Base-by-base conservation (phyloP, 2,797 vertebrate genomes). In the Apogon talboti region DNA sequence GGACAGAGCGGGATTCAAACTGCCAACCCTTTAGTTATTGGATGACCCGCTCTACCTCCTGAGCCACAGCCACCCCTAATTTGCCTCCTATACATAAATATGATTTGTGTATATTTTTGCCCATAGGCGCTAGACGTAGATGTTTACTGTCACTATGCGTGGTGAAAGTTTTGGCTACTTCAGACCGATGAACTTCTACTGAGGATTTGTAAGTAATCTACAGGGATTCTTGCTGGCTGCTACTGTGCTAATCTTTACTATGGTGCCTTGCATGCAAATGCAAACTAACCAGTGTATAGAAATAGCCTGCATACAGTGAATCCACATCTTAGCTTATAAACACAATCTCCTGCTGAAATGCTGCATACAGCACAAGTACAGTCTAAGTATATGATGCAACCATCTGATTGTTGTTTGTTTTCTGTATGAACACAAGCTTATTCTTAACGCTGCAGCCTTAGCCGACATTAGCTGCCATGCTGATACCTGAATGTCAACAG, bases 401-500 rank as follows among this genome's bases (percentile, higher is more conserved):
- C 46, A 65, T 81, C 66, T 50, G 51, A 71, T 66, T 71, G 37
- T 63, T 72, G 57, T 62, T 56, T 62, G 72, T 76, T 69, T 68
- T 58, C 82, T 82, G 71, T 74, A 62, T 66, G 60, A 72, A 84
- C 79, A 74, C 70, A 78, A 68, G 30, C 74, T 87, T 58, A 55
- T 69, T 76, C 66, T 66, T 16, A 54, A 68, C 53, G 70, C 77
- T 64, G 11, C 61, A 74, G 68, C 60, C 53, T 71, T 85, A 86
- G 67, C 59, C 33, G 2, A 11, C 19, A 54, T 46, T 12, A 7
- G 40, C 62, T 46, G 52, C 66, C 68, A 73, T 13, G 41, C 61
- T 76, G 78, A 85, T 63, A 52, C 69, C 55, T 79, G 67, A 80
- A 82, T 78, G 79, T 86, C 83, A 81, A 51, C 69, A 50, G 76